Conservation (phyloP, 2,888 invertebrate species). For the Clanis bilineata region DNA sequence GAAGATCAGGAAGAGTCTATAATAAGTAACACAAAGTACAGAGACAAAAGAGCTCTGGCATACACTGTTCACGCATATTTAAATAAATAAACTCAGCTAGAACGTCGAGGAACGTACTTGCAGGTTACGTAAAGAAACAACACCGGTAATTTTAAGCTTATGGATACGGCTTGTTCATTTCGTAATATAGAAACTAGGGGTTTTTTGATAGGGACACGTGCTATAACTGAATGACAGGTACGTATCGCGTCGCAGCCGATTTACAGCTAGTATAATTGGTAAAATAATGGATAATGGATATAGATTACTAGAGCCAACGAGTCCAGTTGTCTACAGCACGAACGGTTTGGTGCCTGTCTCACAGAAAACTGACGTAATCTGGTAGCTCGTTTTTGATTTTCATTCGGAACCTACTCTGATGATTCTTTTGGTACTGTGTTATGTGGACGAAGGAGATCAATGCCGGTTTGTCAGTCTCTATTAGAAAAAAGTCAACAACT, state of each 20-base stretch:
- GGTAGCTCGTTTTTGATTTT: too few species aligned
- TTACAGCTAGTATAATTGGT: constrained; percentile 28
- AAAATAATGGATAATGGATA: not conserved
- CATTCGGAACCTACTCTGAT: too few species aligned
- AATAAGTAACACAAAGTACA: constrained; percentile 52
- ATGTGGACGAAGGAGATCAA: too few species aligned
- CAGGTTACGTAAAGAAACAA: constrained; percentile 26
- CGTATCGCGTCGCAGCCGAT: not conserved
- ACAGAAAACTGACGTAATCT: too few species aligned
- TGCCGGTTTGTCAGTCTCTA: too few species aligned
- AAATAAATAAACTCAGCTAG: constrained; percentile 71
- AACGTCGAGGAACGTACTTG: constrained; percentile 50
- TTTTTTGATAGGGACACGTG: constrained; percentile 15
- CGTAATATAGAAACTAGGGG: constrained; percentile 2
- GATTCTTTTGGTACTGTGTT: too few species aligned
- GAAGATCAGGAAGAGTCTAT: constrained; percentile 56
- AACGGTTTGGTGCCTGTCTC: too few species aligned
- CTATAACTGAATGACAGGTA: constrained; percentile 1
- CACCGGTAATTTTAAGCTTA: constrained; percentile 15
- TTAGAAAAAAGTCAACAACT: too few species aligned
- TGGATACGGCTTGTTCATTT: constrained; percentile 32
- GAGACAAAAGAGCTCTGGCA: constrained; percentile 64
- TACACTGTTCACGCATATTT: constrained; percentile 71
- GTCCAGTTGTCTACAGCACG: too few species aligned
- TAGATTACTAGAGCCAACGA: not conserved